Percentiles rank a stretch among this genome's conserved stretches.
These are phyloP conservation scores for Porites lobata DNA, from an alignment of 92 coral and sea anemone genomes.

Conservation along the genomic window DNA sequence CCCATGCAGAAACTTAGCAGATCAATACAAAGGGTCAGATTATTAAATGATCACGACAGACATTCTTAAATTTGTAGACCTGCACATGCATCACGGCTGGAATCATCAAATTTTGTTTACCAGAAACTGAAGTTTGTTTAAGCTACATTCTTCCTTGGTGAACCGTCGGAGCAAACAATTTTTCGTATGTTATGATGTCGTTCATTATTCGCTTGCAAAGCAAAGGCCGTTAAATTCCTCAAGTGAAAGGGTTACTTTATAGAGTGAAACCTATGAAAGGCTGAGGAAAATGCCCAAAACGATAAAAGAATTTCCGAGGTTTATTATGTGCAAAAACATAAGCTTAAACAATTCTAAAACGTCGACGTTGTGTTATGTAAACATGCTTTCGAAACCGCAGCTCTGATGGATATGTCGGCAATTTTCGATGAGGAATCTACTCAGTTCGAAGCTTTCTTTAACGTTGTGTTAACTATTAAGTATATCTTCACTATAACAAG, in stretches of 20 bases:
- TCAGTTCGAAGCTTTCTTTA: background rate
- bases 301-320: background rate
- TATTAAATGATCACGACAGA: background rate
- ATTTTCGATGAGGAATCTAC: background rate
- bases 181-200: no score
- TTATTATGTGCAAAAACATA: background rate
- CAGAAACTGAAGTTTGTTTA: background rate
- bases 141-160: background rate
- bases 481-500: background rate
- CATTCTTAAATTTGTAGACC: background rate
- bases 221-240: background rate
- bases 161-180: background rate
- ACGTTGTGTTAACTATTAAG: background rate
- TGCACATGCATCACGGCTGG: background rate
- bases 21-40: background rate
- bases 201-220: no score
- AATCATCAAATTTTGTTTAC: constrained; percentile 1
- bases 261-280: background rate
- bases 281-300: background rate
- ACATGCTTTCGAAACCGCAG: background rate
- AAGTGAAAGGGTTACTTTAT: background rate
- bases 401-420: background rate
- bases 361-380: background rate
- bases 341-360: background rate
- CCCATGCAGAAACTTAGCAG: no score